Evolutionary conservation across 2,888 invertebrate species (phyloP).

Genomic region (Microdon myrmicae): DNA sequence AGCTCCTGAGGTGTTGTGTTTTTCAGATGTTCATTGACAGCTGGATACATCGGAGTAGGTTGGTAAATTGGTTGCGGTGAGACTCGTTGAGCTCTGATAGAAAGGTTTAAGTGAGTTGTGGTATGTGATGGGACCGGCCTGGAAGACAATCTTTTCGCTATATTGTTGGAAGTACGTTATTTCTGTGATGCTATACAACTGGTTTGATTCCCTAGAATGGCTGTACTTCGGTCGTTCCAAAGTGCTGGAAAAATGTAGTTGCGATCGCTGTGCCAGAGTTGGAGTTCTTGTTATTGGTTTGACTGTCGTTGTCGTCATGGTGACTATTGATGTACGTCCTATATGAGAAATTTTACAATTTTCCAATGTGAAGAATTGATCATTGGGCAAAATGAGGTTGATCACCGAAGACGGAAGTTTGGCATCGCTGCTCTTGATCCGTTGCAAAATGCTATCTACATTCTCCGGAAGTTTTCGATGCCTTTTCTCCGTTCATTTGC

Average conservation of each 20-base stretch:
- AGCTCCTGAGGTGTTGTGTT: conserved; percentile 2
- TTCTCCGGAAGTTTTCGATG: conserved; percentile 75
- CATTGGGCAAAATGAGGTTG: conserved; percentile 62
- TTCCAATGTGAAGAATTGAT: conserved; percentile 63
- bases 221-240: conserved; percentile 45
- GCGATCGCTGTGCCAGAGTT: conserved; percentile 51
- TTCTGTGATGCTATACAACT: conserved; percentile 66
- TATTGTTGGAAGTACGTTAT: conserved; percentile 53
- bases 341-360: conserved; percentile 68
- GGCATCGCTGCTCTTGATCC: conserved; percentile 83
- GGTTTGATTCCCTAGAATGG: conserved; percentile 54
- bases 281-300: conserved; percentile 50
- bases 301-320: conserved; percentile 46
- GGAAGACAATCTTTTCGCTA: conserved; percentile 57
- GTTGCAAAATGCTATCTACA: conserved; percentile 82
- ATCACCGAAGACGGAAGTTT: conserved; percentile 76
- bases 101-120: conserved; percentile 19
- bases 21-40: neutral
- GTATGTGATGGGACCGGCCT: conserved; percentile 56
- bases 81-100: conserved; percentile 9
- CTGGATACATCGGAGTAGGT: conserved; percentile 3
- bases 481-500: conserved; percentile 79
- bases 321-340: conserved; percentile 60
- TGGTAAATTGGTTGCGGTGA: conserved; percentile 24
- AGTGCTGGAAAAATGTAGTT: conserved; percentile 55